Base-by-base conservation (phyloP, 2,888 invertebrate genomes). In the Notocelia uddmanniana region DNA sequence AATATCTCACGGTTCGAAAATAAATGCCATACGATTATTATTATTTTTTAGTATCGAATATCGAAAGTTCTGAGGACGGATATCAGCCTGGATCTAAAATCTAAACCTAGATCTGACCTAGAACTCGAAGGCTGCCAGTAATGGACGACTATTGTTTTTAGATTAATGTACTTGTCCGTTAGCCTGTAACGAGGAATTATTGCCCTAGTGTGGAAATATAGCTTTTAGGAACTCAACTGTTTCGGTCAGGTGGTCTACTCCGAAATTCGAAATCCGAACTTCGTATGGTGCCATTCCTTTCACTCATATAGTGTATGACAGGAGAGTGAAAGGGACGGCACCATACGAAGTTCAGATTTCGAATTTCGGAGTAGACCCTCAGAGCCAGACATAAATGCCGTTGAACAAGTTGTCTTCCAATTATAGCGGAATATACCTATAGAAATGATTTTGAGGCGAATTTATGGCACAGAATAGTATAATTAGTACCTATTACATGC, bases 131-230 rank as follows among this genome's bases (percentile, higher is more conserved):
- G 58, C 34, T 15, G 13, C 5, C 6, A 8, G 63, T 52, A 63
- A 63, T 63, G 21, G 52, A 52, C 21, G 34, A 63, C 31, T 63
- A 63, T 63, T 63, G 21, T 63, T 63, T 63, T 63, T 63, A 52
- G 63, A 63, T 63, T 63, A 52, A 63, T 63, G 63, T 62, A 10
- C 60, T 45, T 0, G 60, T n/a, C 50, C 45, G 21, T 18, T 48
- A 48, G 45, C 23, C 15, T 26, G 19, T 6, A 31, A 62, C 21
- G 11, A 31, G 48, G 8, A 50, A 50, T 63, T 34, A 52, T 59
- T 10, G 21, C 48, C 18, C 18, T 26, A 13, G 62, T 48, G 11
- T 50, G 26, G 45, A 45, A 60, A 41, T 59, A 45, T 48, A 26
- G 45, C 45, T 26, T 59, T 54, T 41, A 41, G 41, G 41, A 59